Percentiles rank a stretch among this genome's conserved stretches.
Conservation (phyloP, 2,888 invertebrate species). For the Agrochola lychnidis region DNA sequence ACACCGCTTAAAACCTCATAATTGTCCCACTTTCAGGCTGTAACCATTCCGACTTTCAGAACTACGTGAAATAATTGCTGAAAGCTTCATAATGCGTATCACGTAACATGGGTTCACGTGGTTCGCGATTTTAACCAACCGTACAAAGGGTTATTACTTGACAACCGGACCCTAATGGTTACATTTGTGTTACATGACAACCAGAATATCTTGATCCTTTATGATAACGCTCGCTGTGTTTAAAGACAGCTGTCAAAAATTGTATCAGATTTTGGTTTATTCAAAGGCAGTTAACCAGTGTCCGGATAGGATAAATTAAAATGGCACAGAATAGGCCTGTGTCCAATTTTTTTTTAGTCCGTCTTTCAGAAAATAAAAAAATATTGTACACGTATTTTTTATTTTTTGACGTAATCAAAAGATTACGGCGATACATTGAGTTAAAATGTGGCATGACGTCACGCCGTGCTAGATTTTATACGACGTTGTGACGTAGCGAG, state of each 20-base stretch:
- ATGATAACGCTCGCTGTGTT: background rate
- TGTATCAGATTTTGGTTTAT: background rate
- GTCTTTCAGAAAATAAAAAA: no score
- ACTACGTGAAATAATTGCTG: conserved; percentile 40
- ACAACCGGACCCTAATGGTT: conserved; percentile 60
- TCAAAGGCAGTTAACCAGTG: background rate
- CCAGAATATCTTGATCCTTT: conserved; percentile 6
- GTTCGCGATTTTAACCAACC: conserved; percentile 28
- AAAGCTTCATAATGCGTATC: conserved; percentile 49
- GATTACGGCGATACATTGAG: no score
- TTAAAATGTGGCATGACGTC: no score
- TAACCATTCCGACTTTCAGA: conserved; percentile 7
- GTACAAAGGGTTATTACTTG: conserved; percentile 53
- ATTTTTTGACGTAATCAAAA: no score
- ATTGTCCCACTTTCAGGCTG: conserved; percentile 19
- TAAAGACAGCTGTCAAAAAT: background rate
- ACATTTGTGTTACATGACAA: conserved; percentile 36
- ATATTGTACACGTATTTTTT: no score
- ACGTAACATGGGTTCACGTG: conserved; percentile 43
- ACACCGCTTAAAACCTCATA: conserved; percentile 21
- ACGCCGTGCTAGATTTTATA: no score
- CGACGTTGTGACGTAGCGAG: no score
- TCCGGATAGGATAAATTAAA: background rate
- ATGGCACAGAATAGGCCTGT: no score
- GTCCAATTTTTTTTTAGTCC: no score